phyloP scores from a whole-genome alignment of 2,797 vertebrate genomes.

The Lateolabrax maculatus region DNA sequence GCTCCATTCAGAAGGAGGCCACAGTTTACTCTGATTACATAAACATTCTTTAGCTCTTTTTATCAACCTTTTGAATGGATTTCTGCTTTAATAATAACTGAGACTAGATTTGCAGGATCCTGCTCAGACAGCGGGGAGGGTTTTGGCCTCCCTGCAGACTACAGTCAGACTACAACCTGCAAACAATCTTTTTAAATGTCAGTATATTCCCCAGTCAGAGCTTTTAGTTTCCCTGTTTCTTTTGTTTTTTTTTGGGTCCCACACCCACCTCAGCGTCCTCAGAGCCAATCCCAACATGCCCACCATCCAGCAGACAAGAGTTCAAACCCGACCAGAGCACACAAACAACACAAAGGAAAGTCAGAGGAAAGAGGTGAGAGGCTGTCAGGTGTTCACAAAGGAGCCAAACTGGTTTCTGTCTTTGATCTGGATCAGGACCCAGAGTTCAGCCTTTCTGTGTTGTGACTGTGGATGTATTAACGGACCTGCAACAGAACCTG shows the following conservation, averaged over 20 bases:
- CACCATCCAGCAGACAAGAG: constrained; percentile 27
- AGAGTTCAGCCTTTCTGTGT: no score
- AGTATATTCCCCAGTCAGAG: constrained; percentile 26
- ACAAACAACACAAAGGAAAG: constrained; percentile 11
- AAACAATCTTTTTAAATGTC: constrained; percentile 58
- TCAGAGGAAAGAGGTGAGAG: not conserved
- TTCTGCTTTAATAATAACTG: not conserved
- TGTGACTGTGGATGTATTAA: no score
- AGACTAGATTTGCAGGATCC: constrained; percentile 9
- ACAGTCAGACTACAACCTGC: constrained; percentile 53
- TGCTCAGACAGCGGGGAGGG: not conserved
- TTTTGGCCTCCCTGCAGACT: constrained; percentile 22
- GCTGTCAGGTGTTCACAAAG: constrained; percentile 1
- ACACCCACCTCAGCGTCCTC: constrained; percentile 15
- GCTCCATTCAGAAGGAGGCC: constrained; percentile 9
- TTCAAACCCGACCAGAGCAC: constrained; percentile 18
- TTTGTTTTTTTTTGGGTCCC: constrained; percentile 9
- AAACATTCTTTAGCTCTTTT: not conserved
- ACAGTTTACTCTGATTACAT: constrained; percentile 9
- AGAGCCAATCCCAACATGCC: constrained; percentile 44
- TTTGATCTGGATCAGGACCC: constrained; percentile 7
- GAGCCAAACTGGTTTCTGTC: not conserved
- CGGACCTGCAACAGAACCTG: no score
- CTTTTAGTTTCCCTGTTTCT: constrained; percentile 3
- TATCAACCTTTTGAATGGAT: not conserved